Conservation (phyloP, 1,140 invertebrate species). For the Macrosteles quadrilineatus region DNA sequence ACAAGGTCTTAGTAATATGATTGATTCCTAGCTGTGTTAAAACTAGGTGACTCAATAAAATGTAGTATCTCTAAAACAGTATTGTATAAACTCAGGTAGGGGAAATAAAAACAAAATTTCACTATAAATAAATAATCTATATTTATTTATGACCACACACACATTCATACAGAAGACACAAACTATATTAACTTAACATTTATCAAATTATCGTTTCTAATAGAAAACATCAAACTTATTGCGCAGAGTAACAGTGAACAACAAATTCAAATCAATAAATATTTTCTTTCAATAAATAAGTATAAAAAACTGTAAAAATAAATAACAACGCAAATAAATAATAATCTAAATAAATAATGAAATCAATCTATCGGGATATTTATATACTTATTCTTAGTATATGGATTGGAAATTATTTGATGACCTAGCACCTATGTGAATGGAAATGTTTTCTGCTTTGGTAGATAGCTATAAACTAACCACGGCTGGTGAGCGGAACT, state of each 20-base stretch:
- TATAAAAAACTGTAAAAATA: background rate
- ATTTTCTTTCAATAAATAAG: background rate
- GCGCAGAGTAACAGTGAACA: background rate
- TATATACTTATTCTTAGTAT: no score
- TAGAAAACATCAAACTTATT: background rate
- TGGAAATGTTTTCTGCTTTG: conserved; percentile 24
- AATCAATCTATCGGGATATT: background rate
- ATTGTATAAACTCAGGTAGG: no score
- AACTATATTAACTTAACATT: background rate
- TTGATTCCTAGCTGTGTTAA: no score
- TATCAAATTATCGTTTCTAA: background rate
- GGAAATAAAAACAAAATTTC: background rate
- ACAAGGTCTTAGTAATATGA: no score
- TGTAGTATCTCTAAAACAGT: no score
- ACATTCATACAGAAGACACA: background rate
- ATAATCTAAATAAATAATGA: conserved; percentile 3
- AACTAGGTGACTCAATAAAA: no score
- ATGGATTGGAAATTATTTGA: background rate
- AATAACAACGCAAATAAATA: conserved; percentile 6
- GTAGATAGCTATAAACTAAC: conserved; percentile 22
- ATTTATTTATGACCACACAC: conserved; percentile 6
- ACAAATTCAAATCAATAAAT: background rate
- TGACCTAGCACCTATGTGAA: conserved; percentile 15
- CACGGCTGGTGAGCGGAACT: background rate
- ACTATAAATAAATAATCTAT: conserved; percentile 17